Evolutionary conservation across 2,113 vertebrate genomes (phyloP), one percentile per base, ranked within the genome.

Genomic region (Dromaius novaehollandiae): DNA sequence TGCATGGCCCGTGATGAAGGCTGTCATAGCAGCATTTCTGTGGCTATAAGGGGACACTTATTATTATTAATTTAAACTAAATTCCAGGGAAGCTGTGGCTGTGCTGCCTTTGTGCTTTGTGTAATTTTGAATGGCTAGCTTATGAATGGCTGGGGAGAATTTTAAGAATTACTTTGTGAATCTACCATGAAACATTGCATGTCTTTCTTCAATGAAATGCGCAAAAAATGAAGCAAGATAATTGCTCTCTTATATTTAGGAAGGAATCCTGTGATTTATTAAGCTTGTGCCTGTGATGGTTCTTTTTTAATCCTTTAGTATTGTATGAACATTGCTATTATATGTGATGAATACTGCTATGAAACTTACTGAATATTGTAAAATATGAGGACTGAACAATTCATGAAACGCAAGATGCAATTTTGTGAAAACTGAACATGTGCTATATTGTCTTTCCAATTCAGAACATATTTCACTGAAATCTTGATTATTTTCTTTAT

Each of bases 331-430:
- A 28, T 70, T 91, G 32, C 79, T 94, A 95, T 89, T 91, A 93
- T 93, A 94, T 76, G 42, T 73, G 53, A 82, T 80, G 22, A 95
- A 89, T 93, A 79, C 70, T 85, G 78, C 89, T 82, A 22, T 55
- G 83, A 93, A 96, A 68, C 22, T 40, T 93, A 81, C 93, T 92
- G 82, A 95, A 79, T 94, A 93, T 71, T 93, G 64, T 88, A 93
- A 96, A 92, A 73, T 66, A 84, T 12, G 22, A 55, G 9, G 8
- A 75, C 56, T 90, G 76, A 93, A 93, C 73, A 60, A 75, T 86
- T 96, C 21, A 61, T 84, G 60, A 86, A 95, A 88, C 42, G 55
- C 76, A 88, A 91, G 77, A 75, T n/a, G 53, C 38, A 64, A 3
- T 78, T 90, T 75, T 60, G 46, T 84, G 28, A 92, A 84, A 95